These are phyloP conservation scores for Tetanocera ferruginea DNA, from an alignment of 2,888 invertebrate species.

Conservation along the genomic window DNA sequence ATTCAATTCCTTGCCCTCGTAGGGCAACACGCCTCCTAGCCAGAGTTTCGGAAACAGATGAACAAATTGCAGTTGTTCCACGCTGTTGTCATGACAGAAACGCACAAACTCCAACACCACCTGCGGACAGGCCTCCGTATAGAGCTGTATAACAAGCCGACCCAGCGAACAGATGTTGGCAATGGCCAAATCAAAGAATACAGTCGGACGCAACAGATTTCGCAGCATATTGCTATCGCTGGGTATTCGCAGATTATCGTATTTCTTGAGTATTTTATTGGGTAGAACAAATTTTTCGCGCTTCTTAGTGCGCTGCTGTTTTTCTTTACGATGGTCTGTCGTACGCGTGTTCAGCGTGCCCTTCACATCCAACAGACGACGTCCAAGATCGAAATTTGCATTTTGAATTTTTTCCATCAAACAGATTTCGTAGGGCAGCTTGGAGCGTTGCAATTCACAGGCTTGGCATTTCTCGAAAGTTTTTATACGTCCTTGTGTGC, in stretches of 20 bases:
- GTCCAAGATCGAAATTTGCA: not conserved
- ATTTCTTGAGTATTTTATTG: conserved; percentile 39
- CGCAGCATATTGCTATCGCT: conserved; percentile 2
- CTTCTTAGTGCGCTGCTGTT: not conserved
- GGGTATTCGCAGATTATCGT: conserved; percentile 36
- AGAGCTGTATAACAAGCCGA: conserved; percentile 61
- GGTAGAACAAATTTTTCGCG: conserved; percentile 26
- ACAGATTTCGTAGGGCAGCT: too few species aligned
- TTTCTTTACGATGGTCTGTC: not conserved
- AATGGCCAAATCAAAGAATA: conserved; percentile 61
- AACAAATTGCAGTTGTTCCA: conserved; percentile 51
- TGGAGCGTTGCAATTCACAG: not conserved
- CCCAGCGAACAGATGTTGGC: conserved; percentile 53
- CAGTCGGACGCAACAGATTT: conserved; percentile 60
- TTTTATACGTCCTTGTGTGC: not conserved
- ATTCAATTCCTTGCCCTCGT: conserved; percentile 50
- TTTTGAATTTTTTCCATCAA: not conserved
- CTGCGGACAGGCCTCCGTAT: conserved; percentile 65
- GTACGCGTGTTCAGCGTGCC: not conserved
- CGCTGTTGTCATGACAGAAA: conserved; percentile 51
- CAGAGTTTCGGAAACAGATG: conserved; percentile 61
- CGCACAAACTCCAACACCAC: conserved; percentile 62
- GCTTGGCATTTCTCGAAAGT: not conserved
- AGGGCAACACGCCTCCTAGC: conserved; percentile 59
- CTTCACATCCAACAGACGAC: not conserved